These are phyloP conservation scores for Acrobasis repandana DNA, from an alignment of 2,888 invertebrate species.

Conservation along the genomic window DNA sequence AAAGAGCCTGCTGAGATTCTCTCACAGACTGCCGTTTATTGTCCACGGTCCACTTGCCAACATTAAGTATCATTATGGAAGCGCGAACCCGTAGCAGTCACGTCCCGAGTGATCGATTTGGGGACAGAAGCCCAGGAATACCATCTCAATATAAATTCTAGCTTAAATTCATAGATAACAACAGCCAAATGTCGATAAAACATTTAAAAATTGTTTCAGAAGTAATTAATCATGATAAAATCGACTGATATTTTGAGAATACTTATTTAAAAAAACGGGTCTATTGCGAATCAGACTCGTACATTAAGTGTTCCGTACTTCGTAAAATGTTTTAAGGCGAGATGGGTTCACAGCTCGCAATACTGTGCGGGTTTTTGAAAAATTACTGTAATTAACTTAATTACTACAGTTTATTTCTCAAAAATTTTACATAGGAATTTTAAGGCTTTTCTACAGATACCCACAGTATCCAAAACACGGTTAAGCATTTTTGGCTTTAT, in stretches of 20 bases:
- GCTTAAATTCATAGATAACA: not conserved
- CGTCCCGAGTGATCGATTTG: not conserved
- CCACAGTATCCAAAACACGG: no score
- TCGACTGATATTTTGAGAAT: not conserved
- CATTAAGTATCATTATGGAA: not conserved
- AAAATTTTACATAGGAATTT: no score
- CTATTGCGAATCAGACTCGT: no score
- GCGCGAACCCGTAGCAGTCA: not conserved
- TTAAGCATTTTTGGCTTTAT: no score
- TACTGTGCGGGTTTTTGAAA: no score
- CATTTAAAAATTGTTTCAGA: not conserved
- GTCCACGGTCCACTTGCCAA: not conserved
- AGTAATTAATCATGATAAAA: not conserved
- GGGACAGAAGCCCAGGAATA: not conserved
- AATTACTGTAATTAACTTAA: no score
- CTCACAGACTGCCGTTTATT: not conserved
- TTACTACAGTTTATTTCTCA: no score
- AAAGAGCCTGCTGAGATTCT: not conserved
- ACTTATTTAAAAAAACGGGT: not conserved
- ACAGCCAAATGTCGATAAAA: not conserved
- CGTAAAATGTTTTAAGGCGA: no score
- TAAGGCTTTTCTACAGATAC: no score
- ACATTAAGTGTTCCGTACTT: no score
- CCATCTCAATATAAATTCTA: not conserved
- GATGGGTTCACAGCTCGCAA: no score